Percentiles rank a stretch among this genome's conserved stretches.
phyloP scores from a whole-genome alignment of 2,888 invertebrate genomes.

The Pegoplata infirma region DNA sequence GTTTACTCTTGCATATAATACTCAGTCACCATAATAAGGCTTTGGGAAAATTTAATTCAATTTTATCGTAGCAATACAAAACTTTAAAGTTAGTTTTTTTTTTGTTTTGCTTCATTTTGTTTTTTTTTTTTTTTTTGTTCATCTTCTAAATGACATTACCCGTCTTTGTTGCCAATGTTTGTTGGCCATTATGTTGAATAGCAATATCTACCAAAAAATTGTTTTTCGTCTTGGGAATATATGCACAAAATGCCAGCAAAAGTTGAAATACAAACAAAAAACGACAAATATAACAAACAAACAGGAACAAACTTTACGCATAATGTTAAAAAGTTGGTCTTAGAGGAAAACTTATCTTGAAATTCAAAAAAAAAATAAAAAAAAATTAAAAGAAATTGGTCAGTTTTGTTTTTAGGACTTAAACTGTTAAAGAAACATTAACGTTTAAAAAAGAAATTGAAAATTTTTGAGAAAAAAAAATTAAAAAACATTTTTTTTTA shows the following conservation, averaged over 20 bases:
- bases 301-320: constrained; percentile 51
- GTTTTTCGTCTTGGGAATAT: constrained; percentile 20
- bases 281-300: constrained; percentile 30
- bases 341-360: constrained; percentile 42
- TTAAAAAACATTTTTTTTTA: no score
- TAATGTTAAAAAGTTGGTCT: constrained; percentile 57
- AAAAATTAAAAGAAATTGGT: constrained; percentile 17
- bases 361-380: not conserved
- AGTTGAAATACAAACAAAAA: no score
- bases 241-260: constrained; percentile 30
- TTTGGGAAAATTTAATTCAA: constrained; percentile 61
- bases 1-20: not conserved
- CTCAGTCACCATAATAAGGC: constrained; percentile 30
- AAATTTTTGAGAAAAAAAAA: not conserved
- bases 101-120: not conserved
- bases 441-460: not conserved
- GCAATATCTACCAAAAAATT: constrained; percentile 16
- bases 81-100: constrained; percentile 30
- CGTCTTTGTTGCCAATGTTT: constrained; percentile 17
- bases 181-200: not conserved
- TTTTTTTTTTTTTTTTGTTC: not conserved
- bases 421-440: constrained; percentile 47
- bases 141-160: constrained; percentile 6
- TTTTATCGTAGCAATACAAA: constrained; percentile 33
- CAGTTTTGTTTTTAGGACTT: constrained; percentile 12